phyloP scores from a whole-genome alignment of 2,113 vertebrate genomes.

The Gracilinanus agilis region DNA sequence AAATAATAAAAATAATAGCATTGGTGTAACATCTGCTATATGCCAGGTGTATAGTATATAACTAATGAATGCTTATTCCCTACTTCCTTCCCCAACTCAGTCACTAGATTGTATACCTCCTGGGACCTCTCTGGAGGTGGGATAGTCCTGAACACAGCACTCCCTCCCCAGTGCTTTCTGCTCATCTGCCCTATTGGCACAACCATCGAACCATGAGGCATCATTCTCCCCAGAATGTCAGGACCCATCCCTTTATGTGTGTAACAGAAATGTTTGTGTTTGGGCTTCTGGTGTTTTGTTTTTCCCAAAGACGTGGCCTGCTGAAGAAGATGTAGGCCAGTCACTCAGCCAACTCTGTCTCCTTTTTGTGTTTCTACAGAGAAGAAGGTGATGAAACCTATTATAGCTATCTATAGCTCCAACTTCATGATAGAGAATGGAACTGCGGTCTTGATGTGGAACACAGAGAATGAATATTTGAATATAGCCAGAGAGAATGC shows the following conservation, averaged over 20 bases:
- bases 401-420: background rate
- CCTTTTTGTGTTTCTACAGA: constrained; percentile 16
- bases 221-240: background rate
- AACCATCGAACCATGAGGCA: background rate
- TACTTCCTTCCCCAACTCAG: too few relatives aligned
- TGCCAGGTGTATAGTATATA: too few relatives aligned
- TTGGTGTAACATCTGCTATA: too few relatives aligned
- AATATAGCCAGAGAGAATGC: background rate
- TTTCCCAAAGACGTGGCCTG: too few relatives aligned
- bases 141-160: background rate
- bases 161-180: background rate
- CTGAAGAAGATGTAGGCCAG: background rate
- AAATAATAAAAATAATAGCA: too few relatives aligned
- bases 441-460: background rate
- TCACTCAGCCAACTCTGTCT: background rate
- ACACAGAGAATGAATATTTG: too few relatives aligned
- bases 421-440: background rate
- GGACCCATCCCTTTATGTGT: too few relatives aligned
- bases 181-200: background rate
- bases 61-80: too few relatives aligned
- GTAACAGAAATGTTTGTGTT: too few relatives aligned
- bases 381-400: background rate
- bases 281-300: background rate
- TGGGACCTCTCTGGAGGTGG: background rate
- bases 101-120: background rate